Base-by-base conservation (phyloP, 2,797 vertebrate genomes). In the Chromis chromis region DNA sequence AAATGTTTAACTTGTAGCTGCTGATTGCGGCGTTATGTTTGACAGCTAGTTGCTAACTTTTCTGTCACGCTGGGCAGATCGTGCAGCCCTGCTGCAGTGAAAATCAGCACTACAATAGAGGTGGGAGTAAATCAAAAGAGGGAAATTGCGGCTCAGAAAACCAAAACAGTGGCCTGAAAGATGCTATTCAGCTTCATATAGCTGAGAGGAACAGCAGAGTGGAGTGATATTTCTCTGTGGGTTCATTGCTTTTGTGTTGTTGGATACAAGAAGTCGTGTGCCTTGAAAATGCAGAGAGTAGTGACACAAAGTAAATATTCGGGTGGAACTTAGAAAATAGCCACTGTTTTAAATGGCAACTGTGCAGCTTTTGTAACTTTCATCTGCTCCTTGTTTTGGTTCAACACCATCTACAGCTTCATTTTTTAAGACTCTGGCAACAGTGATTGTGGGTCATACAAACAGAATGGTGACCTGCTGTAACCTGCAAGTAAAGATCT, bases 391-490 rank as follows among this genome's bases (percentile, higher is more conserved):
- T 59, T 10, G 42, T 48, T 28, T 39, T 31, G 14, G 10, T n/a
- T 39, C 27, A 57, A 33, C 27, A 19, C 27, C 10, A 0, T 42
- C 19, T 11, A 42, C 3, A 42, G 8, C 16, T 42, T 42, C 21
- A 31, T 58, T 53, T 57, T 27, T 40, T 36, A 12, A 8, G 25
- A 40, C 33, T 31, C 22, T 36, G 5, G 52, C 21, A 16, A 0
- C 40, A 9, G 22, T 48, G 12, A 60, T 17, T 24, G 16, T 50
- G 19, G 21, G 27, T 6, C 48, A 50, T 0, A 42, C 25, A 24
- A 42, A 19, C 24, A 12, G 42, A 63, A 52, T 13, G 50, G 25
- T 49, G 49, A 73, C 21, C 59, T 33, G 49, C 28, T 27, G 39
- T 31, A 40, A 36, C 31, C 9, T 12, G 24, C 27, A n/a, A 11